These are phyloP conservation scores for Hormaphis cornu DNA, from an alignment of 1,140 invertebrate species.

Conservation along the genomic window DNA sequence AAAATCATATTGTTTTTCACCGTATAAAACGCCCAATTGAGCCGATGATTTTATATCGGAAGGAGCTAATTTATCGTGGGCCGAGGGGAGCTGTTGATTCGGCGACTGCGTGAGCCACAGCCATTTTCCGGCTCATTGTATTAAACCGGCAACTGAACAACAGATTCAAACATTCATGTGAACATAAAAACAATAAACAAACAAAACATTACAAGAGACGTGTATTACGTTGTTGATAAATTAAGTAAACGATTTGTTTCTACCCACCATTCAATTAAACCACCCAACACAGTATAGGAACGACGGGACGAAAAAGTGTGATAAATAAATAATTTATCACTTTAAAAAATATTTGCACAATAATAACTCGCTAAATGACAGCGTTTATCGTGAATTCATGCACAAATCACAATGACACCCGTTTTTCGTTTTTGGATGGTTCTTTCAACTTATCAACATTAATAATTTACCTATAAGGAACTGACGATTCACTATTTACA, in stretches of 20 bases:
- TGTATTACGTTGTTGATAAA: neutral
- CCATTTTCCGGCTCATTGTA: neutral
- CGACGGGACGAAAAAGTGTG: too few relatives aligned
- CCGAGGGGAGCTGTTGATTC: conserved; percentile 5
- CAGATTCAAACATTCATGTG: neutral
- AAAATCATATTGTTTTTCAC: neutral
- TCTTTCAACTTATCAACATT: too few relatives aligned
- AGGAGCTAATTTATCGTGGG: conserved; percentile 14
- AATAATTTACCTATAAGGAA: too few relatives aligned
- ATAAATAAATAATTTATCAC: too few relatives aligned
- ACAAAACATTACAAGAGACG: neutral
- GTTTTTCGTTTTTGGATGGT: too few relatives aligned
- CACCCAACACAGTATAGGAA: neutral
- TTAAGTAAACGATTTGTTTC: neutral
- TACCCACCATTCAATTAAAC: neutral
- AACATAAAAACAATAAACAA: neutral
- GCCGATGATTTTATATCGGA: neutral
- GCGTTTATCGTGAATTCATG: too few relatives aligned
- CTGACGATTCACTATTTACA: too few relatives aligned
- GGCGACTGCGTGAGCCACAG: neutral
- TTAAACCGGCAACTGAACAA: neutral
- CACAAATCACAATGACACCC: too few relatives aligned
- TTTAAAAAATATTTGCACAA: too few relatives aligned
- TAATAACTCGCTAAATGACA: too few relatives aligned
- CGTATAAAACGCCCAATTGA: neutral